Base-by-base conservation (phyloP, 2,113 vertebrate species). In the Sinocyclocheilus maitianheensis region DNA sequence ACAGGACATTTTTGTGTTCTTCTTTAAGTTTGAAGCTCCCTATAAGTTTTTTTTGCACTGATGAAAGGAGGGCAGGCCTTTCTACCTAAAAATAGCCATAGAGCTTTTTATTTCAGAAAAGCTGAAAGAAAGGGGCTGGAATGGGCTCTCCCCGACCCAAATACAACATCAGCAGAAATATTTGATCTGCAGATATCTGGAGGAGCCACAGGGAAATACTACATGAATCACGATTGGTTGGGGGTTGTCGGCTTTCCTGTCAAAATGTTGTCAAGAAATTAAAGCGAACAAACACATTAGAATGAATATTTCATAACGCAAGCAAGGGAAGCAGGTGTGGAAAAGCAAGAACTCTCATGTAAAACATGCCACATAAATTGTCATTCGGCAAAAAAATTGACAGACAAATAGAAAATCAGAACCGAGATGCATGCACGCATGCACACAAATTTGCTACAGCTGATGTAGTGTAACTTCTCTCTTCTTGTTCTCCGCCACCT, bases 231-330 rank as follows among this genome's bases (percentile, higher is more conserved):
- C 24, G 74, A 43, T 40, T 37, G 37, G 43, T 74, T 40, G 88
- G 91, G 71, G 71, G 71, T 76, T 76, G 91, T 91, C 78, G 86
- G 88, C 91, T 90, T 86, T 92, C 90, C 87, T 89, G 88, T 91
- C 90, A 88, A 91, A 92, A 93, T 93, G 89, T 93, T 93, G 88
- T 86, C 84, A 87, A 88, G 77, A 92, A 91, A 86, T 90, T 62
- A 87, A 85, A 81, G 67, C 83, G 71, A 87, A 30, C 24, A 85
- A 85, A 90, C 87, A 88, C 34, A 85, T 22, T 10, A 77, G 69
- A 84, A 91, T 92, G 83, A 93, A 93, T 93, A 92, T 93, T 93
- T 93, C 83, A 94, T 91, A 88, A 91, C 26, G 89, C 85, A 46
- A 81, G 85, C 87, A 22, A 43, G 69, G n/a, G 69, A 87, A 81